These are phyloP conservation scores for Fulica atra DNA, from an alignment of 2,113 vertebrate genomes.

Conservation along the genomic window DNA sequence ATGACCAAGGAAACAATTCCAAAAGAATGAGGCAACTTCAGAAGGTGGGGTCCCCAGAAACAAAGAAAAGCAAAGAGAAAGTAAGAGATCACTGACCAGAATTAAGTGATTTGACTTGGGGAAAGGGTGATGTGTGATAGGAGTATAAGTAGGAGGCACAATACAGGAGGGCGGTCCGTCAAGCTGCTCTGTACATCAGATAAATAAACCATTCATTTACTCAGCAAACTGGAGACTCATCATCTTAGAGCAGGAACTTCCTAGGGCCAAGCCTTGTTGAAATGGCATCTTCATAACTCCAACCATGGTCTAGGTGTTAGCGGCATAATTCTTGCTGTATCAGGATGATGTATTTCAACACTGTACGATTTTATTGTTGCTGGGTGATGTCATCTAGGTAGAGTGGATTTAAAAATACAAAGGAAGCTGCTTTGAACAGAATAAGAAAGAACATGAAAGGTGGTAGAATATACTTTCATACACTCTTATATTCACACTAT, in stretches of 20 bases:
- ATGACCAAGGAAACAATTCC: background rate
- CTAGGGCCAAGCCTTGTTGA: background rate
- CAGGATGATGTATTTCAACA: background rate
- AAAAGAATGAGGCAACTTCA: background rate
- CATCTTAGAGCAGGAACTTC: background rate
- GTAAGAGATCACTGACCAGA: background rate
- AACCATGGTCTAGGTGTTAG: too few relatives aligned
- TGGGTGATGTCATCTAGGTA: background rate
- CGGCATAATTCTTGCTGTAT: accelerated
- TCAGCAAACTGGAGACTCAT: accelerated
- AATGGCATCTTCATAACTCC: accelerated
- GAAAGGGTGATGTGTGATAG: accelerated
- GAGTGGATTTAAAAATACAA: background rate
- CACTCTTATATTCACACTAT: background rate
- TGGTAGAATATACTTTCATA: background rate
- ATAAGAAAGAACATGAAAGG: background rate
- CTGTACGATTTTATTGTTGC: accelerated
- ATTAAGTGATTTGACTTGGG: background rate
- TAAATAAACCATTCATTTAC: background rate
- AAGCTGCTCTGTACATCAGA: background rate
- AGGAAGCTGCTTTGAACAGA: background rate
- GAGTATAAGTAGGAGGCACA: background rate
- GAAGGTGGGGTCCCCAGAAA: accelerated
- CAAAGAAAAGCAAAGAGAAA: background rate
- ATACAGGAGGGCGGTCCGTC: background rate